A percentile compares a stretch with the other conserved stretches of the same genome.
These are phyloP conservation scores for Oncopeltus fasciatus DNA, from an alignment of 1,140 invertebrate genomes.

Conservation along the genomic window DNA sequence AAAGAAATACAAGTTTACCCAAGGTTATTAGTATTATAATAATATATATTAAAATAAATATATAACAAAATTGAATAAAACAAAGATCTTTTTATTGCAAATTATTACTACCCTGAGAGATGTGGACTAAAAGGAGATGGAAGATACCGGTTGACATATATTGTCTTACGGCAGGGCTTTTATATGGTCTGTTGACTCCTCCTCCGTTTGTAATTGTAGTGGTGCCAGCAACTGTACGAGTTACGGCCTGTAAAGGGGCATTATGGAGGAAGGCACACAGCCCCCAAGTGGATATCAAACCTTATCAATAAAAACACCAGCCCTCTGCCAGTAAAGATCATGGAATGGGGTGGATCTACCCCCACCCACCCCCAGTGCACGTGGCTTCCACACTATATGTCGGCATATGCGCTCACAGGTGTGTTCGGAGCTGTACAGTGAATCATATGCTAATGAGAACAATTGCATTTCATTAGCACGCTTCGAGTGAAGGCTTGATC, in stretches of 20 bases:
- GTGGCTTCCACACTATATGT: neutral
- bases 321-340: neutral
- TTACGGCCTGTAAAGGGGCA: constrained; percentile 4
- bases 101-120: too few species aligned
- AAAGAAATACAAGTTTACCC: too few species aligned
- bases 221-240: neutral
- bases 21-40: too few species aligned
- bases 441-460: constrained; percentile 2
- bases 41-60: too few species aligned
- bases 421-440: neutral
- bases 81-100: too few species aligned
- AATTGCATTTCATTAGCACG: constrained; percentile 6
- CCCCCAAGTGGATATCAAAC: neutral
- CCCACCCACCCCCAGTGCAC: too few species aligned
- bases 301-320: neutral
- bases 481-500: neutral
- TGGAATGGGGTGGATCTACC: neutral
- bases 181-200: too few species aligned
- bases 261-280: neutral
- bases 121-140: too few species aligned
- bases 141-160: too few species aligned
- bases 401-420: neutral
- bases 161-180: neutral
- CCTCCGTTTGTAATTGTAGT: constrained; percentile 4
- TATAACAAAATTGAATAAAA: too few species aligned